Evolutionary conservation across 2,888 invertebrate species (phyloP), one percentile per base, ranked within the genome.

Genomic region (Mythimna impura): DNA sequence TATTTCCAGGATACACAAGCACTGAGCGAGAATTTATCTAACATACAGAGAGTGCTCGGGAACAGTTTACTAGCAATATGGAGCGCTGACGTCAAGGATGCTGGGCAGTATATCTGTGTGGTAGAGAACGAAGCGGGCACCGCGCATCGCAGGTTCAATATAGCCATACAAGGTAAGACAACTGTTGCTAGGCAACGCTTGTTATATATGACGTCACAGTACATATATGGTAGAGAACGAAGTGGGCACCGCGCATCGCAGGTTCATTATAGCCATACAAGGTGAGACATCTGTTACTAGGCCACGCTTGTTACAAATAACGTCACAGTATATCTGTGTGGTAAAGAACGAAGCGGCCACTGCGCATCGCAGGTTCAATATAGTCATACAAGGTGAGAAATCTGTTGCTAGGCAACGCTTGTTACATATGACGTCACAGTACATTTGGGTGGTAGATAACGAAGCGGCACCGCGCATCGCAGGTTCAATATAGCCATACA

Each of bases 101-200:
- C 96, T 20, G 97, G 97, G 0, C 95, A 96, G 79, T 97, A 97
- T 92, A 94, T 94, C 47, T 97, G 97, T 85, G 93, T 96, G 17
- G 97, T 96, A 0, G 94, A 96, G 83, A 97, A 97, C 89, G 86
- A 88, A 2, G 96, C 95, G 0, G 97, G 97, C 20, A 82, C 91
- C 1, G 89, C 90, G n/a, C 91, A 94, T 52, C 85, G 93, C 20
- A 87, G 94, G 36, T 95, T 93, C 87, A 91, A 94, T 78, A 85
- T 96, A 3, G 85, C 87, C 9, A 90, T 95, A 12, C 86, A 89
- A 89, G 95, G 96, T 96, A 66, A 54, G 66, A 25, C 36, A 40
- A 17, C n/a, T 20, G 25, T 65, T n/a, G 25, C 25, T 34, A n/a
- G 25, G 17, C 12, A 47, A 43, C 14, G 43, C 14, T 43, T 17